Evolutionary conservation across 1,140 invertebrate genomes (phyloP).

Genomic region (Apis dorsata): DNA sequence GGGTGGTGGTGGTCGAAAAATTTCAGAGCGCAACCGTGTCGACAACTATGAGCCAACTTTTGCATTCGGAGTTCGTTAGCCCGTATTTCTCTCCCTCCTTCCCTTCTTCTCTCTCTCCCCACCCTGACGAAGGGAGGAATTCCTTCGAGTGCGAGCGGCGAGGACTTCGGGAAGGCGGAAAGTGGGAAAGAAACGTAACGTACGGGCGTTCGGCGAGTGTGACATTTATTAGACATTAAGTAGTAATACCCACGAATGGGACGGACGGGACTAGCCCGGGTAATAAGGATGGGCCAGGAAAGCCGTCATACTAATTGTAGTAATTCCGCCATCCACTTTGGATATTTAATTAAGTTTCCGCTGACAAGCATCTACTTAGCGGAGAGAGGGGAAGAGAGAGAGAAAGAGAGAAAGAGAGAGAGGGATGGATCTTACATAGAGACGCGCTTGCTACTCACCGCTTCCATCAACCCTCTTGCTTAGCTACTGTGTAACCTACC

Average conservation of each 20-base stretch:
- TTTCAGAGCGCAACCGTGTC: slow-evolving; percentile 21
- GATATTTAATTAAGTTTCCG: slow-evolving; percentile 81
- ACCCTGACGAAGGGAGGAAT: slow-evolving; percentile 31
- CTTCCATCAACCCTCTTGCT: slow-evolving; percentile 50
- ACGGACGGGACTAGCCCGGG: slow-evolving; percentile 71
- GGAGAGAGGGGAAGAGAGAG: slow-evolving; percentile 12
- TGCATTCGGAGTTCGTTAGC: slow-evolving; percentile 37
- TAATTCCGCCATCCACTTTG: slow-evolving; percentile 79
- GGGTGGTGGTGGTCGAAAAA: slow-evolving; percentile 40
- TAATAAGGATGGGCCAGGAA: slow-evolving; percentile 75
- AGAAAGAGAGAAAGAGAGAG: slow-evolving; percentile 2
- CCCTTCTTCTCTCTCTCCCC: not conserved
- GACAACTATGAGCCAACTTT: slow-evolving; percentile 62
- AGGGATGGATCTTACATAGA: slow-evolving; percentile 55
- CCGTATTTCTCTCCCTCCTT: not conserved
- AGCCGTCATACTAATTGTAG: slow-evolving; percentile 79
- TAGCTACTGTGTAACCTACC: slow-evolving; percentile 60
- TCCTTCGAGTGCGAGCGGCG: slow-evolving; percentile 33
- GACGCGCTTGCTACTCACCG: slow-evolving; percentile 34
- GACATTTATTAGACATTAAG: slow-evolving; percentile 81
- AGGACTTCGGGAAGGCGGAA: not conserved
- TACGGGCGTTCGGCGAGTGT: slow-evolving; percentile 62
- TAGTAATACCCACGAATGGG: slow-evolving; percentile 77
- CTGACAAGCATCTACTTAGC: slow-evolving; percentile 75
- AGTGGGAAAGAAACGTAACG: slow-evolving; percentile 57